Evolutionary conservation across 2,797 vertebrate species (phyloP), one percentile per base, ranked within the genome.

Genomic region (Alauda arvensis): DNA sequence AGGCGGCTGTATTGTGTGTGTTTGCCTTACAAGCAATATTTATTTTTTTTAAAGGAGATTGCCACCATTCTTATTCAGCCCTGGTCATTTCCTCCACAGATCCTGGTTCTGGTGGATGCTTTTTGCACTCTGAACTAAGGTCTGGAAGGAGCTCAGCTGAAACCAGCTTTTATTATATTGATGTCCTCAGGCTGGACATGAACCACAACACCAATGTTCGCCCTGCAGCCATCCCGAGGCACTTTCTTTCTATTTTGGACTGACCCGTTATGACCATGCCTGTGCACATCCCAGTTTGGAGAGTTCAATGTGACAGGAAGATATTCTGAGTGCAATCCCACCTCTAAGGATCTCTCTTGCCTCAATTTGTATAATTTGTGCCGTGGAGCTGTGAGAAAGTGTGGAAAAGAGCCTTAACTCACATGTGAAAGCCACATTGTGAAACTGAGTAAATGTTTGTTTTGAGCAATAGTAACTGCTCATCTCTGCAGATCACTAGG

Each of bases 71-170:
- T 86, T 75, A 61, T 85, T 86, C 82, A 79, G 42, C 45, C 31
- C 33, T 67, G 43, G 23, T 63, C 31, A 59, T 40, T 78, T 82
- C 48, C 33, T 78, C 48, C 29, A 21, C 31, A 63, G 40, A 53
- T 43, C n/a, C 60, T 70, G 18, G 29, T 90, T 81, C 81, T 92
- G 51, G n/a, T 68, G 60, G 61, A 34, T 74, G 29, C 33, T 59
- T 94, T 90, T 84, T 77, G 42, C 31, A 31, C 51, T 89, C 59
- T 77, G 76, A 86, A 71, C 45, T 85, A 56, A 66, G 12, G 24
- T 49, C 71, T 92, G 61, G 20, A 83, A 69, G 82, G 33, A 93
- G 45, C 56, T 80, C 40, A 52, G 65, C 69, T 92, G 92, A 92
- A 89, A 78, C 46, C 45, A 39, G 46, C 21, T 89, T 85, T 90